phyloP scores from a whole-genome alignment of 2,888 invertebrate species.

The Cantharis nigra region DNA sequence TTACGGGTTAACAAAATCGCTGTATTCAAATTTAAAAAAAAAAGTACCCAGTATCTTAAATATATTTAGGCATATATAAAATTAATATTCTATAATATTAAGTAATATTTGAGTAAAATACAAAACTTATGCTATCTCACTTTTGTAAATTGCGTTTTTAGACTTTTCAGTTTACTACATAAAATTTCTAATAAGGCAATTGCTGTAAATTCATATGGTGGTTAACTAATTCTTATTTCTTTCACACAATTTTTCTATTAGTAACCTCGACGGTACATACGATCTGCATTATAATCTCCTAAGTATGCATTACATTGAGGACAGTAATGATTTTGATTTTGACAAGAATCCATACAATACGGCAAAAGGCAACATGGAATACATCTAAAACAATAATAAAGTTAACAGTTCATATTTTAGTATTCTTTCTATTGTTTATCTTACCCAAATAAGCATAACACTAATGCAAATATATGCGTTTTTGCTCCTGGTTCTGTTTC shows the following conservation, averaged over 20 bases:
- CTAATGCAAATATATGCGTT: constrained; percentile 51
- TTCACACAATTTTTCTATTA: not conserved
- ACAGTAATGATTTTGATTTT: constrained; percentile 36
- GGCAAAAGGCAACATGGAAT: constrained; percentile 35
- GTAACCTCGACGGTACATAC: not conserved
- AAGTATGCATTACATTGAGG: constrained; percentile 53
- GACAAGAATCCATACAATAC: constrained; percentile 36
- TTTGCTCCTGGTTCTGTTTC: constrained; percentile 45
- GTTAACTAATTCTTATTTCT: not conserved
- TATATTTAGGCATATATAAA: not conserved
- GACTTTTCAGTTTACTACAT: not conserved
- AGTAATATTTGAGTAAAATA: not conserved
- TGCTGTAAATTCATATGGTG: not conserved
- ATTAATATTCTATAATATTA: not conserved
- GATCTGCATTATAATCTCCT: constrained; percentile 48
- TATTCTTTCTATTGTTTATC: not conserved
- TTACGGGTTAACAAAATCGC: not conserved
- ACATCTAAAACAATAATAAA: constrained; percentile 24
- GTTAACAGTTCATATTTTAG: not conserved
- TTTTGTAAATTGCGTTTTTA: not conserved
- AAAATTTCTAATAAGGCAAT: not conserved
- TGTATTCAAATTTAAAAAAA: not conserved
- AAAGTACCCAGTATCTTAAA: too few species aligned
- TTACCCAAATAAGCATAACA: constrained; percentile 35
- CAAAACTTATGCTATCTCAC: not conserved